Base-by-base conservation (phyloP, 1,140 invertebrate species). In the Diploscapter pachys region DNA sequence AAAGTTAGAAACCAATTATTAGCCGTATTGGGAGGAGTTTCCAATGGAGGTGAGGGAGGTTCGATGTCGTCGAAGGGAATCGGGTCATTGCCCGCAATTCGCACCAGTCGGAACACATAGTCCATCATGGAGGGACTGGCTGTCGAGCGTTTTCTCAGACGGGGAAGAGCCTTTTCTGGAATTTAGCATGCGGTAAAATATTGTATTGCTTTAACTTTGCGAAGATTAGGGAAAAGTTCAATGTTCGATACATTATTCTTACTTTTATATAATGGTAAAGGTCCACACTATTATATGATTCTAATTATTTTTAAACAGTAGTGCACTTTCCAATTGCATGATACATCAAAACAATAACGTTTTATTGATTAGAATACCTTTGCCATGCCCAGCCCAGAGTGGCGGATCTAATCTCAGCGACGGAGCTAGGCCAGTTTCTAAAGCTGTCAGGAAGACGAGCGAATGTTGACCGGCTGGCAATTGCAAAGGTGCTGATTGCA, bases 381-480 rank as follows among this genome's bases (percentile, higher is more conserved):
- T 79, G 3, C 57, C 63, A 48, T 52, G 50, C 11, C 94, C 93
- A 8, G 92, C 93, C 93, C 93, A 95, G 0, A 96, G 86, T 0
- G 94, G 94, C 9, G 94, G 94, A 87, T 96, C 94, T 1, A 97
- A 87, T 83, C 93, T 91, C 4, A 93, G 93, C 81, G 92, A 91
- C 2, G 94, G 94, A 73, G 93, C 86, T 0, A 97, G 87, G 3
- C 93, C 94, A 63, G 91, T 95, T 87, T 97, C 94, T 71, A 97
- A 88, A 85, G 93, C 95, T 72, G 92, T 92, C 8, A 97, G 87
- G 85, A 96, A 96, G 11, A 92, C 91, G 65, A 95, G 87, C 80
- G 96, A 89, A 87, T 96, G 94, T 4, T 93, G 93, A 62, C 90
- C 93, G 88, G 92, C 91, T 3, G 94, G 93, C 84, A 96, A 96